A percentile compares a stretch with the other conserved stretches of the same genome.
phyloP scores from a whole-genome alignment of 2,797 vertebrate genomes.

The Microctenopoma steveboyesi region DNA sequence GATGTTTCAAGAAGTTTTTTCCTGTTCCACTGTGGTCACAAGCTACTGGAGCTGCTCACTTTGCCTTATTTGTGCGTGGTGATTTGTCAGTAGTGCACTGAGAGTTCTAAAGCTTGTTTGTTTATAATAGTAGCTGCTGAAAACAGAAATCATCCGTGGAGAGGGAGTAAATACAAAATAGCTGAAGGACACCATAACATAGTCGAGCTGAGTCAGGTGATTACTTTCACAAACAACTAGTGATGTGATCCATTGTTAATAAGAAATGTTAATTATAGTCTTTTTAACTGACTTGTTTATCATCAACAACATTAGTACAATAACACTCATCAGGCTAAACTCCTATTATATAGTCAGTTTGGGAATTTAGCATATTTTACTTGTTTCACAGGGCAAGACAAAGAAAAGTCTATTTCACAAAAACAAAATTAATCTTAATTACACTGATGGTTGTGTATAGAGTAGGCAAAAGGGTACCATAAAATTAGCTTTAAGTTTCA shows the following conservation, averaged over 20 bases:
- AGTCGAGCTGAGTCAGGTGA: not conserved
- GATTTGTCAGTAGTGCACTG: not conserved
- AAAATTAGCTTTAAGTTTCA: not conserved
- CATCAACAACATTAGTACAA: not conserved
- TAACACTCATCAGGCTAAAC: not conserved
- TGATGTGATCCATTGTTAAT: not conserved
- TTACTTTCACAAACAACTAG: not conserved
- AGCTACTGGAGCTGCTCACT: not conserved
- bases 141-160: not conserved
- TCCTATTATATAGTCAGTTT: too few species aligned
- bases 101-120: not conserved
- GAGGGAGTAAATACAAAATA: not conserved
- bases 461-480: not conserved
- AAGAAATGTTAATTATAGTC: not conserved
- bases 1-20: not conserved
- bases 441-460: not conserved
- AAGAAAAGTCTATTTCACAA: too few species aligned
- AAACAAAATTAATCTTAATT: not conserved
- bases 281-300: not conserved
- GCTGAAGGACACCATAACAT: not conserved
- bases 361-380: too few species aligned
- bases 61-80: not conserved
- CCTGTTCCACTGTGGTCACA: not conserved
- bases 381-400: too few species aligned
- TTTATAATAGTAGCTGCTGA: not conserved